Conservation (phyloP, 1,140 invertebrate genomes). For the Pseudomyrmex pallidus region DNA sequence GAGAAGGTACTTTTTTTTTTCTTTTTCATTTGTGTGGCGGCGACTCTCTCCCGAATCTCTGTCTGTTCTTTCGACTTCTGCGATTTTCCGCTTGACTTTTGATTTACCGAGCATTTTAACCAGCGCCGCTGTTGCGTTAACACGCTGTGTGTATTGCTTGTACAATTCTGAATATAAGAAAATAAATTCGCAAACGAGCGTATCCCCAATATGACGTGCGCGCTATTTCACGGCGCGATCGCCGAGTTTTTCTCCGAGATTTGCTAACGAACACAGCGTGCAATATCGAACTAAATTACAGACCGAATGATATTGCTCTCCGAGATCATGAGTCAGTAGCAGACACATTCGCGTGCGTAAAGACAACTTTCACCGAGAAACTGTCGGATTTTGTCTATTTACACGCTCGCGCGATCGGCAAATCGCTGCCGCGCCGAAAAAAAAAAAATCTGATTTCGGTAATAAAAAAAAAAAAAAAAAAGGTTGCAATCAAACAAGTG, state of each 20-base stretch:
- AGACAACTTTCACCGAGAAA: conserved; percentile 34
- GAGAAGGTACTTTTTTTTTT: not conserved
- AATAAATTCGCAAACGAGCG: conserved; percentile 7
- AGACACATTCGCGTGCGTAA: not conserved
- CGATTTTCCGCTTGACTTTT: conserved; percentile 19
- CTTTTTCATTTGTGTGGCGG: too few relatives aligned
- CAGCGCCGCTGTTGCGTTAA: not conserved
- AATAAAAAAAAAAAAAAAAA: not conserved
- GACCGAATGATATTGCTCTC: not conserved
- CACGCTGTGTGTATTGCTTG: not conserved
- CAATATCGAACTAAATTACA: not conserved
- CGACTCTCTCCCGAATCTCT: too few relatives aligned
- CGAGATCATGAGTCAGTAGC: conserved; percentile 21
- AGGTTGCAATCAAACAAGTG: too few relatives aligned
- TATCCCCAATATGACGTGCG: not conserved
- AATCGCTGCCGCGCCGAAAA: not conserved
- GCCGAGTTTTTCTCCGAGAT: not conserved
- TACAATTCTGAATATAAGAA: not conserved
- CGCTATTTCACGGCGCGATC: not conserved
- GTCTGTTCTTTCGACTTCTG: too few relatives aligned
- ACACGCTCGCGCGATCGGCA: not conserved
- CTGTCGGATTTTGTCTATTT: conserved; percentile 20
- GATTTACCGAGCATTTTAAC: conserved; percentile 10
- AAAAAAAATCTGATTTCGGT: not conserved
- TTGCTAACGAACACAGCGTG: conserved; percentile 2